Conservation (phyloP, 1,140 invertebrate genomes). For the Harpegnathos saltator region DNA sequence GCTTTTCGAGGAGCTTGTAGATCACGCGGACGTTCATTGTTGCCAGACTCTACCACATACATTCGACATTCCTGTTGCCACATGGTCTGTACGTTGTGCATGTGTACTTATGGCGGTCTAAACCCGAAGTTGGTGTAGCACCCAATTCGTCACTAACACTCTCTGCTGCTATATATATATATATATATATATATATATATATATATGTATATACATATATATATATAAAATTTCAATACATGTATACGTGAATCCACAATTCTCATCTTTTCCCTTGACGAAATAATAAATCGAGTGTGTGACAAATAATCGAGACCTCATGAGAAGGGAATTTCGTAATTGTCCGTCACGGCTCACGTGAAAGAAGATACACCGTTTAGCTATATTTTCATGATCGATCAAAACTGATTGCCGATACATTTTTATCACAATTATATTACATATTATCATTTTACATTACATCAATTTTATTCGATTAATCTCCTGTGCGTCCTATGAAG, state of each 20-base stretch:
- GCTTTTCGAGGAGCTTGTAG: slow-evolving; percentile 19
- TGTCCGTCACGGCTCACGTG: not conserved
- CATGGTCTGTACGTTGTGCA: slow-evolving; percentile 56
- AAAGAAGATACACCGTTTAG: not conserved
- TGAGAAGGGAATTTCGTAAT: slow-evolving; percentile 19
- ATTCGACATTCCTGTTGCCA: slow-evolving; percentile 60
- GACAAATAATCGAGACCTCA: not conserved
- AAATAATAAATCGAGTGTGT: slow-evolving; percentile 7
- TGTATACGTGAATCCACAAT: not conserved
- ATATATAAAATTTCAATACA: not conserved
- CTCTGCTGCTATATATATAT: slow-evolving; percentile 19
- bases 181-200: no score
- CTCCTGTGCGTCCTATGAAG: no score
- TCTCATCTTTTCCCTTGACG: slow-evolving; percentile 3
- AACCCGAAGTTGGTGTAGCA: slow-evolving; percentile 51
- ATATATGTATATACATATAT: no score
- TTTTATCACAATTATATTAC: no score
- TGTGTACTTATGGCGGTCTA: slow-evolving; percentile 15
- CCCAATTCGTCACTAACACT: slow-evolving; percentile 31
- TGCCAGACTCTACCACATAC: slow-evolving; percentile 30
- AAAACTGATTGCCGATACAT: no score
- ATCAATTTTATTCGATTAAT: no score
- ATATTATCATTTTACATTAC: no score
- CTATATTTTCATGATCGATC: not conserved
- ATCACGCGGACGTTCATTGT: slow-evolving; percentile 25